Base-by-base conservation (phyloP, 2,113 vertebrate genomes). In the Hydrochoerus hydrochaeris region DNA sequence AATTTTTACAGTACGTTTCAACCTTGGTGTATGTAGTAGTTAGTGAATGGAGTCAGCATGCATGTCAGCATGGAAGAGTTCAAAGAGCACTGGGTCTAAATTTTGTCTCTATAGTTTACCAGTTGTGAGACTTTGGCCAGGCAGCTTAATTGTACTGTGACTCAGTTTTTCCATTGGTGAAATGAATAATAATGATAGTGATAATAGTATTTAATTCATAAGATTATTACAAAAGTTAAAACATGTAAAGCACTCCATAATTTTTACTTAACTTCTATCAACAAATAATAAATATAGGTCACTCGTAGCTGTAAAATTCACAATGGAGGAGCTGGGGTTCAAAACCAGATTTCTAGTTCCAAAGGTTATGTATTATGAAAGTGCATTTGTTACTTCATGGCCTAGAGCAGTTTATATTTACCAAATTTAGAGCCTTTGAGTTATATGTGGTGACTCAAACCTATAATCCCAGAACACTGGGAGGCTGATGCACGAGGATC, bases 191-290 rank as follows among this genome's bases (percentile, higher is more conserved):
- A 71, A 57, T 54, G 16, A n/a, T 65, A 65, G 63, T 63, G 30
- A 75, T 44, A 75, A 30, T 58, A 82, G 11, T 57, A 41, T n/a
- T 93, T 89, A 73, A 89, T n/a, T 94, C 35, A 85, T 7, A 63
- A 32, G 24, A 16, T 80, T 89, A 41, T 90, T 94, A 0, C 49
- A 63, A 91, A 96, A 89, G 58, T 86, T 22, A 82, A 97, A 92
- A 71, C 38, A 65, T 65, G 9, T 26, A 62, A 88, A 85, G 4
- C 54, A 46, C 49, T 17, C 13, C 67, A 89, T n/a, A 71, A 16
- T 44, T 73, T 95, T 91, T 85, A 84, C n/a, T 91, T 96, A 88
- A 52, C 17, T 62, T 5, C 83, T 88, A 28, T 65, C 91, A 97
- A 44, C 75, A 78, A 95, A 86, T 4, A 0, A 17, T 3, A 20